Evolutionary conservation across 2,113 vertebrate genomes (phyloP).

Genomic region (Mormoops blainvillei): DNA sequence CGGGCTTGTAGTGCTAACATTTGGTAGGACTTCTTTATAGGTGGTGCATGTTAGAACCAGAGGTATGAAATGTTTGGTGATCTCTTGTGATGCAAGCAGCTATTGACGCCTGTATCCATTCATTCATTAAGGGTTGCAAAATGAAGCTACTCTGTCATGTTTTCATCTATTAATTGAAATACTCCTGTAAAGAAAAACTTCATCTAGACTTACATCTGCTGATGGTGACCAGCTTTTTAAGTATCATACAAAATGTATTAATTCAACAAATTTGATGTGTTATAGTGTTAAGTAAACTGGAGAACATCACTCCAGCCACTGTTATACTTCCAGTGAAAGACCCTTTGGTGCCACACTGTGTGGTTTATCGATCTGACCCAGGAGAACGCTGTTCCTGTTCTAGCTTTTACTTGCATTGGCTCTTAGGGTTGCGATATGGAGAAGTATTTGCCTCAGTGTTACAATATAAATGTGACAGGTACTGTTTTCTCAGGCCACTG

Average conservation of each 20-base stretch:
- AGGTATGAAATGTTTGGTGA: neutral
- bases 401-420: neutral
- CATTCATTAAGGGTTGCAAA: neutral
- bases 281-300: neutral
- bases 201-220: neutral
- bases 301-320: neutral
- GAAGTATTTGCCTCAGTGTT: neutral
- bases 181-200: neutral
- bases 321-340: neutral
- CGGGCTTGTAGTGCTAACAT: neutral
- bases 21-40: neutral
- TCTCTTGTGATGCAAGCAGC: neutral
- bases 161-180: neutral
- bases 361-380: neutral
- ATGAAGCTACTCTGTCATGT: neutral
- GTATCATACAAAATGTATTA: neutral
- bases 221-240: neutral
- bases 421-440: neutral
- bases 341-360: neutral
- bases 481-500: neutral
- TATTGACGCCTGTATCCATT: neutral
- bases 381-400: neutral
- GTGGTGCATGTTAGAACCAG: neutral
- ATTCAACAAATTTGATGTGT: neutral
- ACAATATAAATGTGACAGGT: neutral